A percentile compares a stretch with the other conserved stretches of the same genome.
Evolutionary conservation across 2,888 invertebrate genomes (phyloP).

Genomic region (Willowsia nigromaculata): DNA sequence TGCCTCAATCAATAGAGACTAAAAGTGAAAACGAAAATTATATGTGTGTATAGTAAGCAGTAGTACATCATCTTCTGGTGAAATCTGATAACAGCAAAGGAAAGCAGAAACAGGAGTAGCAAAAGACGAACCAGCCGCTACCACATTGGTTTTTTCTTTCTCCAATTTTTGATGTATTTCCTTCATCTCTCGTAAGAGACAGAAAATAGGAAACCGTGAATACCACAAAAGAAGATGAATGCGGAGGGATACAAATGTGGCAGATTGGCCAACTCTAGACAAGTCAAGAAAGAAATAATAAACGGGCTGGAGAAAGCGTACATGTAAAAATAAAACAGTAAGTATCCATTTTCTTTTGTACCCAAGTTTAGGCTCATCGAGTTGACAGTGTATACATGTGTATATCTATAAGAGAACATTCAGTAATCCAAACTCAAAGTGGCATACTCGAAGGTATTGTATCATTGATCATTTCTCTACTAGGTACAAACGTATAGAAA

Average conservation of each 20-base stretch:
- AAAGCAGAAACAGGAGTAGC: neutral
- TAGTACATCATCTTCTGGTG: neutral
- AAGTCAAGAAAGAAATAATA: conserved; percentile 35
- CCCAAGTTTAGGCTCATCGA: no score
- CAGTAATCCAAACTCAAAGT: conserved; percentile 34
- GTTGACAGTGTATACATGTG: neutral
- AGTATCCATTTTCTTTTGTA: neutral
- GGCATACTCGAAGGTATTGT: conserved; percentile 58
- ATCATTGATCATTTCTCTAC: conserved; percentile 70
- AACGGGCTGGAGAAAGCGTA: neutral
- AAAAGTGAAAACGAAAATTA: conserved; percentile 20
- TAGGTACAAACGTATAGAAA: neutral
- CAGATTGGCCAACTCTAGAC: conserved; percentile 61
- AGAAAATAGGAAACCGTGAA: conserved; percentile 34
- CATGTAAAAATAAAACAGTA: neutral
- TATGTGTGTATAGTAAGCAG: neutral
- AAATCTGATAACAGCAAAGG: neutral
- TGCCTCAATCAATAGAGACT: conserved; percentile 64
- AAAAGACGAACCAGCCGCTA: conserved; percentile 10
- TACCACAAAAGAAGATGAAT: conserved; percentile 49
- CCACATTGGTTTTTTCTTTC: conserved; percentile 30
- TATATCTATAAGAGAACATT: neutral
- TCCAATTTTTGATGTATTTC: conserved; percentile 41
- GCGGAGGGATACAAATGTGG: conserved; percentile 20
- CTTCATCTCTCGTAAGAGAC: neutral